Base-by-base conservation (phyloP, 2,888 invertebrate genomes). In the Mylabris sibirica region DNA sequence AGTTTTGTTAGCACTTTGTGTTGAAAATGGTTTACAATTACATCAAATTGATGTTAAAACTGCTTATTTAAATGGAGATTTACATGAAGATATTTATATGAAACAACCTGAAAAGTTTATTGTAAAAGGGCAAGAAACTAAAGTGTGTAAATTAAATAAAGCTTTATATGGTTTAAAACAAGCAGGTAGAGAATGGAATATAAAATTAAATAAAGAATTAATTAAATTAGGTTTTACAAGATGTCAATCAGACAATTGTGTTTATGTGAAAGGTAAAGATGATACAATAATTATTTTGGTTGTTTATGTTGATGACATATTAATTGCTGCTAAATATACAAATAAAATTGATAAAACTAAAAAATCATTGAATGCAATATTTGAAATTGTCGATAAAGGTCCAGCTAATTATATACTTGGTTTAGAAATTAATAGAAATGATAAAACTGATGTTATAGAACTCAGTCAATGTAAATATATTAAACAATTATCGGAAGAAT, bases 391-490 rank as follows among this genome's bases (percentile, higher is more conserved):
- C n/a, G 26, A 26, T 26, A 26, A 26, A 26, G 3, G 5, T 26
- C 26, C 26, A 26, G 26, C 30, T 30, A 30, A 30, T 30, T 30
- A 30, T 30, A 30, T 30, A 1, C 30, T 30, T 30, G 30, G 30
- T 30, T 30, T 61, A 17, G 26, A 34, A 26, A 14, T 61, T 30
- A 34, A 30, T 14, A 61, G 17, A 61, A 65, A 75, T 60, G 49
- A 70, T 5, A 53, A 60, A 20, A 14, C 65, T 8, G 57, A 59
- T 22, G 64, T 65, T 8, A 64, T 66, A 53, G 66, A 68, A 17
- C 49, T 75, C 17, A 60, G 65, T 60, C 76, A 75, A 64, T 63
- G 60, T 22, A 61, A 71, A 1, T 74, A 77, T 41, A 74, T 75
- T 41, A 22, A 72, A 17, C 44, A 67, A 14, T 9, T 74, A 14